Evolutionary conservation across 2,113 vertebrate genomes (phyloP).

Genomic region (Cyanoliseus patagonus): DNA sequence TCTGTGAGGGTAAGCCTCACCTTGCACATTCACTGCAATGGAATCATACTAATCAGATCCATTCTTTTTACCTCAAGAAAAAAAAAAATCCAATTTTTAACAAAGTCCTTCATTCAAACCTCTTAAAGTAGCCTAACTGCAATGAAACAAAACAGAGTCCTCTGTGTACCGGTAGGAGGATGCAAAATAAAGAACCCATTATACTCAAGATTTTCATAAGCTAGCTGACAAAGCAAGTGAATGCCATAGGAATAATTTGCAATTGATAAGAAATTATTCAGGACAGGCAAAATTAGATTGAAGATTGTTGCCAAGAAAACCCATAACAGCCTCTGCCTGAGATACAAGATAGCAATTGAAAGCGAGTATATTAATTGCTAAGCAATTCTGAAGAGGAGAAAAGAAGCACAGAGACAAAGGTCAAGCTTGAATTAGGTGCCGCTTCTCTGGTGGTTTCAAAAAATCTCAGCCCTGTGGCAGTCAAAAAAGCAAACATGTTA

Average conservation of each 20-base stretch:
- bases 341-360: background rate
- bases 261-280: background rate
- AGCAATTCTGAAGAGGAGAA: background rate
- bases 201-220: background rate
- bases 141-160: background rate
- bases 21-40: background rate
- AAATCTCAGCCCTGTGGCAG: background rate
- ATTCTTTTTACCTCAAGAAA: background rate
- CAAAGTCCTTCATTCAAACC: background rate
- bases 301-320: background rate
- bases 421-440: background rate
- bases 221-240: background rate
- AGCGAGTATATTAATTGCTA: fast-evolving
- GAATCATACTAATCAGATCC: background rate
- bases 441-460: background rate
- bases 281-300: background rate
- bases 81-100: background rate
- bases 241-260: background rate
- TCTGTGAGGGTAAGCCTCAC: background rate
- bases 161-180: fast-evolving
- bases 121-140: background rate
- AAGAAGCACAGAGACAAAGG: background rate
- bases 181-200: background rate
- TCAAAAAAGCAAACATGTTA: background rate
- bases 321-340: background rate